Base-by-base conservation (phyloP, 2,888 invertebrate genomes). In the Eumerus sabulonum region DNA sequence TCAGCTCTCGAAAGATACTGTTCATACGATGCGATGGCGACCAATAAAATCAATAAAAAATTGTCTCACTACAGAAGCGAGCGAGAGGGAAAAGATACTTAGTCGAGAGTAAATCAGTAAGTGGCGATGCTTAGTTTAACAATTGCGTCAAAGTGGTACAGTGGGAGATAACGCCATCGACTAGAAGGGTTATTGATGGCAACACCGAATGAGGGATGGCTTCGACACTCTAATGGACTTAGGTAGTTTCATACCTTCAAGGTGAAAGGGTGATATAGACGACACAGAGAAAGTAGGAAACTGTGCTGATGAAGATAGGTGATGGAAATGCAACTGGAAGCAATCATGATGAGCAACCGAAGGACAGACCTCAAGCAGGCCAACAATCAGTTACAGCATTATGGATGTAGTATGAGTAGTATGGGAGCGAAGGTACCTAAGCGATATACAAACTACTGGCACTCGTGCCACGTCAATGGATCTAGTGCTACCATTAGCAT, bases 31-130 rank as follows among this genome's bases (percentile, higher is more conserved):
- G 2, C 27, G 27, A 40, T n/a, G n/a, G 40, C 9, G 9, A 19
- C 67, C 62, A 76, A 76, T 76, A 76, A 76, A 27, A 77, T 72
- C 72, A 72, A 72, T 77, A 72, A 77, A 77, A 72, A 44, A 62
- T 63, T 57, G 50, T 63, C 51, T 38, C 19, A 45, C 12, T 12
- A 38, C 5, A 14, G 9, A n/a, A 47, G 11, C 1, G 17, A 57
- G 40, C 11, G 40, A 40, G 40, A 7, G 40, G 27, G 7, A 27
- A 7, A 27, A 27, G 3, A 27, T 27, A 56, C 54, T 62, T 57
- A 60, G 57, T 45, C 40, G 54, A 67, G 66, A 62, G 60, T 62
- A 66, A 77, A 72, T 67, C 67, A 42, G 67, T 60, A 54, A 56
- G 50, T 44, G 60, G 50, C 38, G 54, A 62, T 44, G 59, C 44